Percentiles rank a stretch among this genome's conserved stretches.
phyloP scores from a whole-genome alignment of 2,113 vertebrate species.

The Thamnaconus septentrionalis region DNA sequence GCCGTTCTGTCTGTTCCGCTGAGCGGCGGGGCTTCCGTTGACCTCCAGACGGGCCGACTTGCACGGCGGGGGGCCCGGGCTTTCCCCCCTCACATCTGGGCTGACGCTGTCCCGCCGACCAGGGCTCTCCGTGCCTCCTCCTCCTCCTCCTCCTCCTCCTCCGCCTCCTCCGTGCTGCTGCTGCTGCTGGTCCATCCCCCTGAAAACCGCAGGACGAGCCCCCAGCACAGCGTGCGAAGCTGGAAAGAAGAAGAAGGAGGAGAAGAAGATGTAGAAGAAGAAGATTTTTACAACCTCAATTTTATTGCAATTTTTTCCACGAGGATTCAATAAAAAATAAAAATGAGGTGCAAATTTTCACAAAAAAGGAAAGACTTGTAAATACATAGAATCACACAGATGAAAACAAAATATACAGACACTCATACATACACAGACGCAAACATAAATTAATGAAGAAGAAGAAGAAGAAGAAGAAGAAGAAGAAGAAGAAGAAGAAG shows the following conservation, averaged over 20 bases:
- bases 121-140: neutral
- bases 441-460: no score
- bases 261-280: neutral
- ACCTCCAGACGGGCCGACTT: conserved; percentile 86
- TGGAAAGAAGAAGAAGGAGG: neutral
- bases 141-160: neutral
- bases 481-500: no score
- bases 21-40: conserved; percentile 88
- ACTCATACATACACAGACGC: no score
- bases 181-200: neutral
- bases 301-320: no score
- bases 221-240: neutral
- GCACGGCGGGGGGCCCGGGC: conserved; percentile 82
- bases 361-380: no score
- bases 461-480: no score
- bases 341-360: no score
- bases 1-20: conserved; percentile 83
- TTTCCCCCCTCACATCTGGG: conserved; percentile 52
- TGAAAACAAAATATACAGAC: no score
- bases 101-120: neutral
- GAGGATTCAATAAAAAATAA: no score
- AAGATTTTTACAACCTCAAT: no score
- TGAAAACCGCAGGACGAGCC: neutral
- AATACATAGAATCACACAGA: no score
- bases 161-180: neutral